Base-by-base conservation (phyloP, 64 coral and sea anemone species). In the Stichodactyla helianthus region DNA sequence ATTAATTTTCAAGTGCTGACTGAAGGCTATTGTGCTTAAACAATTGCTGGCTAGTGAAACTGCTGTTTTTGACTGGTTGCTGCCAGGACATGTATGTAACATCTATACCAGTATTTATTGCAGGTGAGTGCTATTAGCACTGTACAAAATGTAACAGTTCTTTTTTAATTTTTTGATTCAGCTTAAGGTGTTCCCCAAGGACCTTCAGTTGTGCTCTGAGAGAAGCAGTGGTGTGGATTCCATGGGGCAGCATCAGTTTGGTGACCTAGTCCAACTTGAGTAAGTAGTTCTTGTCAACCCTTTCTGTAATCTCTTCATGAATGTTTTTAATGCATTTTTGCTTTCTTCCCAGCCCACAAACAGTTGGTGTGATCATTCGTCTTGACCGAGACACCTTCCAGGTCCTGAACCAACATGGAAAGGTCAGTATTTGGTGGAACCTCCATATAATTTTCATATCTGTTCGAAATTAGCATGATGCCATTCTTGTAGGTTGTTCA, bases 221-320 rank as follows among this genome's bases (percentile, higher is more conserved):
- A 88, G 97, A 55, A 99, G 97, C 86, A 99, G 97, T 95, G 97
- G 97, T 56, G 97, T 99, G 55, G 97, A 99, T 67, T 99, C 97
- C 53, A 94, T 99, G 93, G 97, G 97, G 20, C 97, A 99, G 20
- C 97, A 99, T 67, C 97, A 99, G 88, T 99, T 90, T 93, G 97
- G 97, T 15, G 97, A 99, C 56, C 91, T 99, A 87, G 97, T 99
- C 4, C 97, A 99, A 52, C 85, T 99, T 7, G 97, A 99, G 95
- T 98, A 79, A 92, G 95, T 74, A 18, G 22, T 28, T 18, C 65
- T 8, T 71, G 6, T 7, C 68, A 83, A 22, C 1, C 63, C 63
- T 23, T 27, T 74, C 23, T 23, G 27, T 31, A 13, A n/a, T 13
- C 19, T 22, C 6, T 68, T 22, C 63, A 68, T 22, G 2, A 5